Evolutionary conservation across 2,888 invertebrate genomes (phyloP).

Genomic region (Meteorus colon): DNA sequence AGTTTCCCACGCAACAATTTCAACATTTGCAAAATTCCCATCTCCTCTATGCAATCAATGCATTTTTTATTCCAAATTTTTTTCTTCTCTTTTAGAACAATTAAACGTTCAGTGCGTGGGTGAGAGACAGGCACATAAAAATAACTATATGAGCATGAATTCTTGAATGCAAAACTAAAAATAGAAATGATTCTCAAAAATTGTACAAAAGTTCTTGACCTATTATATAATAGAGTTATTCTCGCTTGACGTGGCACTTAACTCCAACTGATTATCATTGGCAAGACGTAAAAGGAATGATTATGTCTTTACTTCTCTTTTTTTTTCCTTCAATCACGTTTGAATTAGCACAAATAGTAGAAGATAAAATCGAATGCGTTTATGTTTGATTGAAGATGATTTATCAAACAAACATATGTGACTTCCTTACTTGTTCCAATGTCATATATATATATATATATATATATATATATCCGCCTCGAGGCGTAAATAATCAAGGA

Average conservation of each 20-base stretch:
- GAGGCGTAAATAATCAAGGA: slow-evolving; percentile 32
- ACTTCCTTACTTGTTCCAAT: slow-evolving; percentile 11
- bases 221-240: not conserved
- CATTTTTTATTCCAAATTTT: not conserved
- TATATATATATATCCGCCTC: not conserved
- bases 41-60: not conserved
- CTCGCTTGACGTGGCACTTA: not conserved
- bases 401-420: not conserved
- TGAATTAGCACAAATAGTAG: not conserved
- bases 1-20: not conserved
- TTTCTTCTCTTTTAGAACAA: not conserved
- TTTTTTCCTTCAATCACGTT: not conserved
- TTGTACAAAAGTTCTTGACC: not conserved
- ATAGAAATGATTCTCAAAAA: not conserved
- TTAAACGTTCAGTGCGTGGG: not conserved
- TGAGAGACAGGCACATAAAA: not conserved
- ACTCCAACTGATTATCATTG: not conserved
- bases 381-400: not conserved
- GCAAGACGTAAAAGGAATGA: not conserved
- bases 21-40: not conserved
- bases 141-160: not conserved
- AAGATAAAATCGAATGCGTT: not conserved
- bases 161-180: not conserved
- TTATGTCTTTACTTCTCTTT: not conserved
- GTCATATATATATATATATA: not conserved